Base-by-base conservation (phyloP, 2,797 vertebrate genomes). In the Remorina albescens region DNA sequence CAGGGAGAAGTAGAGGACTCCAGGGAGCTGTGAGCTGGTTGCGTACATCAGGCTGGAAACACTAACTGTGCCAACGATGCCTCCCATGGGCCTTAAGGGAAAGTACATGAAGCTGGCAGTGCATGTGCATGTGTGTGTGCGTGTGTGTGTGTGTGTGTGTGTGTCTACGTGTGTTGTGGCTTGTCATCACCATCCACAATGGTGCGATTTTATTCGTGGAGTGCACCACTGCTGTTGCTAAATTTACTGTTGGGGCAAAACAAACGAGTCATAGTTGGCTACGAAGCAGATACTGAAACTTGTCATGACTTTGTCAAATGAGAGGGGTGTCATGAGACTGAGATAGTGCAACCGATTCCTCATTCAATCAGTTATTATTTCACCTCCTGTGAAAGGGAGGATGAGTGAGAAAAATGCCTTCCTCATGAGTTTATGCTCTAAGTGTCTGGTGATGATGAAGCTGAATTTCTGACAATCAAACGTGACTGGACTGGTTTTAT, bases 1-100 rank as follows among this genome's bases (percentile, higher is more conserved):
- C 32, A 66, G 49, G 12, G 61, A 62, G 50, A 67, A 54, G 46
- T 16, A 44, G 42, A 46, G 41, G 15, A 2, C 66, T 55, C 54
- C 30, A 32, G 37, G 57, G 69, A 51, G 28, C 66, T 47, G 30
- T 19, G 26, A 59, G 54, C 53, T 61, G 58, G 28, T 80, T 49
- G 60, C 71, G 77, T 66, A 65, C 64, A 78, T 66, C 51, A 53
- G 54, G 49, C 58, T 79, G 69, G 77, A 82, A 88, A 82, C 63
- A 71, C n/a, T 7, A 42, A 54, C 44, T 63, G 60, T 77, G 76
- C 76, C 79, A 84, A 69, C 21, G 6, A 57, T 66, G 75, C 67
- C 62, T 84, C 68, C 72, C 57, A 4, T 58, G 71, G 47, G 67
- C 53, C 47, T 34, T 44, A 7, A 44, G 70, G 68, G 74, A 37